Percentiles rank a stretch among this genome's conserved stretches.
These are phyloP conservation scores for Hybos culiciformis DNA, from an alignment of 2,888 invertebrate species.

Conservation along the genomic window DNA sequence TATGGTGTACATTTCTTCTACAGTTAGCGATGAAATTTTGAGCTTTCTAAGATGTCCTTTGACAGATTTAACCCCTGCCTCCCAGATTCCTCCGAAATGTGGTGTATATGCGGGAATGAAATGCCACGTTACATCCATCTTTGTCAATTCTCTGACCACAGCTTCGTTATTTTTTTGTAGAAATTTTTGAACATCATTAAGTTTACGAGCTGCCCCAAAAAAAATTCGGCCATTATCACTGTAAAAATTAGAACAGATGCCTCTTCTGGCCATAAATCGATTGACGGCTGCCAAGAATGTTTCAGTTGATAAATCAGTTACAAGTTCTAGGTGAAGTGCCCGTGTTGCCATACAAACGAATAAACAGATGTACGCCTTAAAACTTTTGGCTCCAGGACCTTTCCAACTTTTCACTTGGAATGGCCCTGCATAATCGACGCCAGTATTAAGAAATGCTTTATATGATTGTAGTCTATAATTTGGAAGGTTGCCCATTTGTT, in stretches of 20 bases:
- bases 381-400: constrained; percentile 9
- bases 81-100: constrained; percentile 22
- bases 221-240: constrained; percentile 21
- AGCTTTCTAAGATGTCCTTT: constrained; percentile 19
- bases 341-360: constrained; percentile 14
- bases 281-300: constrained; percentile 15
- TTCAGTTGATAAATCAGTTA: constrained; percentile 7
- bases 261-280: constrained; percentile 17
- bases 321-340: background rate
- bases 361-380: constrained; percentile 15
- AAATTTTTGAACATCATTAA: constrained; percentile 7
- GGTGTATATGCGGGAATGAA: constrained; percentile 17
- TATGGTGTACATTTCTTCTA: constrained; percentile 19
- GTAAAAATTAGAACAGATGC: constrained; percentile 14
- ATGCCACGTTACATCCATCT: background rate
- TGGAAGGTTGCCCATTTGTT: background rate
- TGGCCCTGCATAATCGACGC: constrained; percentile 12
- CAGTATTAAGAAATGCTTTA: constrained; percentile 7
- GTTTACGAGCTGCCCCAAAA: constrained; percentile 15
- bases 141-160: constrained; percentile 18
- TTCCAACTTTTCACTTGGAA: constrained; percentile 7
- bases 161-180: constrained; percentile 6
- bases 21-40: constrained; percentile 15
- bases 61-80: constrained; percentile 19
- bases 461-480: too few species aligned